A percentile compares a stretch with the other conserved stretches of the same genome.
phyloP scores from a whole-genome alignment of 2,888 invertebrate genomes.

The Diarsia mendica region DNA sequence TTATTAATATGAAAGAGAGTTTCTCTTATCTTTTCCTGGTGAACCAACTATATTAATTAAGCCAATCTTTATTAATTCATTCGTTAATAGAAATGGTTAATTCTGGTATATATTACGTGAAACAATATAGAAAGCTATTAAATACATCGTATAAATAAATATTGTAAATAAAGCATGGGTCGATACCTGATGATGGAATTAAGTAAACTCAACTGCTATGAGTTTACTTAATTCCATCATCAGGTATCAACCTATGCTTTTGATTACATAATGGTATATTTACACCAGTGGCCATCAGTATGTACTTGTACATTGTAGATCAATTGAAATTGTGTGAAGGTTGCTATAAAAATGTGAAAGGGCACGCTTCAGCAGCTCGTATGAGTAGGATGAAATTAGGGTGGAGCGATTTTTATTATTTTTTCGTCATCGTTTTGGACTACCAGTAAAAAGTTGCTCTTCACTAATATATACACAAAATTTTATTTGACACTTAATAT shows the following conservation, averaged over 20 bases:
- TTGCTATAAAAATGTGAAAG: slow-evolving; percentile 33
- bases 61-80: background rate
- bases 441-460: no score
- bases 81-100: background rate
- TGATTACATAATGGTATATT: background rate
- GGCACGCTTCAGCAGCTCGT: background rate
- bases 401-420: no score
- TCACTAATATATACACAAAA: no score
- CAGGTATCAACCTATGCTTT: background rate
- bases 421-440: no score
- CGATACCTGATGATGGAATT: no score
- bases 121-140: background rate
- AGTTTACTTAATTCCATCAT: no score
- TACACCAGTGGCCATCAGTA: background rate
- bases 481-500: no score
- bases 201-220: no score
- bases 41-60: background rate
- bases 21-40: slow-evolving; percentile 7
- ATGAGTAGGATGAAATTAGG: no score
- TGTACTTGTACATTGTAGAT: background rate
- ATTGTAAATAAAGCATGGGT: no score
- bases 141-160: no score
- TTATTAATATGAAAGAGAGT: background rate
- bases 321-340: slow-evolving; percentile 31
- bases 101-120: background rate